phyloP scores from a whole-genome alignment of 2,888 invertebrate genomes.

The Rotaria sp. region DNA sequence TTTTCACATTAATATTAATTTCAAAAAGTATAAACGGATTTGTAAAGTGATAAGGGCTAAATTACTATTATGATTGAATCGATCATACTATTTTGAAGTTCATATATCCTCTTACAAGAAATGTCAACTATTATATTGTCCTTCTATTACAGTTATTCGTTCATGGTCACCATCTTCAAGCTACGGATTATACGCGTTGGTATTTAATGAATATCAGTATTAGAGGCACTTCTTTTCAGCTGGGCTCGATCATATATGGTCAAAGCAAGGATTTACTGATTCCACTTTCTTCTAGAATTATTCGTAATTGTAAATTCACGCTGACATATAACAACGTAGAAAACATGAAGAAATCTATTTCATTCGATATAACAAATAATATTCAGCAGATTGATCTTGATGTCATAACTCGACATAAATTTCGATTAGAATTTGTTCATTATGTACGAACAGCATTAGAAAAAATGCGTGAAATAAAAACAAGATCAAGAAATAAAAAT shows the following conservation, averaged over 20 bases:
- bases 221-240: background rate
- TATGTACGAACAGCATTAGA: background rate
- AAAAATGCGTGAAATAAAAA: background rate
- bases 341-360: background rate
- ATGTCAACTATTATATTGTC: no score
- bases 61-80: no score
- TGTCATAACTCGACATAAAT: background rate
- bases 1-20: no score
- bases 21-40: no score
- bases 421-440: background rate
- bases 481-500: no score
- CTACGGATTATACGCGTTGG: background rate
- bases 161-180: background rate
- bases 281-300: background rate
- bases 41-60: no score
- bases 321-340: no score
- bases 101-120: no score
- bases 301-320: background rate
- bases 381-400: no score
- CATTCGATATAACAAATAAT: background rate
- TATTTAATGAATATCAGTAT: background rate
- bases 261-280: conserved; percentile 11
- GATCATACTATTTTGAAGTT: no score
- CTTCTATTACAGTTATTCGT: background rate
- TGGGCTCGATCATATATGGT: background rate